Evolutionary conservation across 2,113 vertebrate species (phyloP), one percentile per base, ranked within the genome.

Genomic region (Passerina amoena): DNA sequence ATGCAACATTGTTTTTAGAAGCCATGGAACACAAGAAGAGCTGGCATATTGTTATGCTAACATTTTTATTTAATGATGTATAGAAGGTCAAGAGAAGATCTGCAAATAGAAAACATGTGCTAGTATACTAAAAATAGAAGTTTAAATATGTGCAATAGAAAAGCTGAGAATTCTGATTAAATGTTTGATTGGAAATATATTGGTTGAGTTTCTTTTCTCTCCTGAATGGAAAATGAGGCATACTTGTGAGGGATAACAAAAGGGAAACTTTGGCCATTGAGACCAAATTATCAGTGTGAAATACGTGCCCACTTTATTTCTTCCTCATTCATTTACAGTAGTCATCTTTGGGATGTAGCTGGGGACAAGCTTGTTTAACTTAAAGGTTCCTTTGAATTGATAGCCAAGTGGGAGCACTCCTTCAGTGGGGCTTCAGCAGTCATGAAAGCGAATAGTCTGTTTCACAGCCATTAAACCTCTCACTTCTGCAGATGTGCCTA

Each of bases 41-140:
- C 48, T 70, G 87, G 48, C 96, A 89, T 94, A 93, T 70, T 95
- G 37, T 95, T 76, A 93, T 95, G 89, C 42, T 90, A 96, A 91
- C 61, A 88, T 89, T 82, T 94, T 53, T 86, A 95, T 97, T 95
- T 96, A 81, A 83, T 83, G 88, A 82, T 75, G n/a, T 61, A 40
- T 79, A 54, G 86, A 40, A 80, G 91, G 83, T 94, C 94, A 91
- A 92, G 28, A 92, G 40, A 81, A 81, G 75, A 93, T 85, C 42
- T 90, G 75, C 75, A 91, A 90, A 70, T 59, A 77, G 70, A 93
- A 77, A 92, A 75, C 51, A 87, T 82, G 37, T 88, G 86, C 31
- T 70, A 61, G n/a, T 71, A 33, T 82, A 75, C 44, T 84, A 82
- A 88, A 92, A 95, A 90, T 81, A 86, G 47, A 77, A 68, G 12